Base-by-base conservation (phyloP, 1,140 invertebrate genomes). In the Cryptotermes secundus region DNA sequence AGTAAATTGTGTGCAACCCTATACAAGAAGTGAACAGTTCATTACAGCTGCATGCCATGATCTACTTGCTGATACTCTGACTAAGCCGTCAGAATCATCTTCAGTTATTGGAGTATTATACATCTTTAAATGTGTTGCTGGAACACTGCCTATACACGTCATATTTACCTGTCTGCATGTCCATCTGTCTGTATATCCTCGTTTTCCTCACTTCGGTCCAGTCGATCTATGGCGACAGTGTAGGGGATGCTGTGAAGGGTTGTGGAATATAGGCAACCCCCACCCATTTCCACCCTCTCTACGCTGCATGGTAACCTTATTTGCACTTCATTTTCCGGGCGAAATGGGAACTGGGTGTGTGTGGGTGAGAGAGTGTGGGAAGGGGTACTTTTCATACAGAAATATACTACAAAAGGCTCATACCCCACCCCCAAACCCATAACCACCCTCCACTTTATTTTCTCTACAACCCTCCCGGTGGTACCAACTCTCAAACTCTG, bases 261-360 rank as follows among this genome's bases (percentile, higher is more conserved):
- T 72, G n/a, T 72, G 59, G 26, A 72, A 31, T 72, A 72, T 31
- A 72, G 26, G 59, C 59, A 72, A 2, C 26, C 59, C 59, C 59
- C 19, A 65, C 59, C 59, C 59, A 72, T 9, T 31, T 14, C 59
- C 59, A 72, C 59, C 59, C 59, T 31, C 59, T 72, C 59, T 72
- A 2, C 26, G 59, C 59, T 72, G 59, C n/a, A 72, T 31, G 26
- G 59, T 72, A 72, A 72, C 59, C 59, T 72, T 72, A 72, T 72
- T 72, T 72, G 59, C 59, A 72, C 59, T 72, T 72, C 59, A 72
- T 72, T 72, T 72, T 72, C 59, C 26, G 59, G 59, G 59, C 59
- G 59, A 72, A 72, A 72, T 72, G 59, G 59, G 59, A 72, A 72
- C 59, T 72, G 26, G 59, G 31, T 72, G 26, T 72, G n/a, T 72